phyloP scores from a whole-genome alignment of 2,888 invertebrate species.

The Cabera pusaria region DNA sequence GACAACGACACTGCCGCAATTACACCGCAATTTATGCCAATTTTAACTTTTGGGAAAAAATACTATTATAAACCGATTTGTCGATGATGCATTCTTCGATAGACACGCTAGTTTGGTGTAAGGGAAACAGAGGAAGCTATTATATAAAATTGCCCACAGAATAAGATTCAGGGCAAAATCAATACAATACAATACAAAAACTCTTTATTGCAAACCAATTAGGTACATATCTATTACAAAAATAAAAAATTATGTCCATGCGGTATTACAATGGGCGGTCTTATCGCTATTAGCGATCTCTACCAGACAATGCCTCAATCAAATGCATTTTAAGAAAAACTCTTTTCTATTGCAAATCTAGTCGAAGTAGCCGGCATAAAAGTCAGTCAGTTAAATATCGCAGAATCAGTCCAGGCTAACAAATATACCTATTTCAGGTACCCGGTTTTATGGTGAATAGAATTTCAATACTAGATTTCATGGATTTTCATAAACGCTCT shows the following conservation, averaged over 20 bases:
- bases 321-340: slow-evolving; percentile 31
- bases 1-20: slow-evolving; percentile 60
- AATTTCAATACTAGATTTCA: slow-evolving; percentile 15
- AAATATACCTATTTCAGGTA: too few species aligned
- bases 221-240: too few species aligned
- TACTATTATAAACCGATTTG: slow-evolving; percentile 78
- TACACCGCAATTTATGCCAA: slow-evolving; percentile 61
- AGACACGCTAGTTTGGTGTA: slow-evolving; percentile 46
- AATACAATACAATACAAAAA: too few species aligned
- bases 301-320: too few species aligned
- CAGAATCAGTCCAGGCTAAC: too few species aligned
- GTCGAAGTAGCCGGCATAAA: neutral
- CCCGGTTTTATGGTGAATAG: slow-evolving; percentile 5
- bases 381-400: slow-evolving; percentile 1
- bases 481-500: too few species aligned
- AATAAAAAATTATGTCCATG: too few species aligned
- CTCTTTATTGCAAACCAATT: too few species aligned
- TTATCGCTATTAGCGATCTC: too few species aligned
- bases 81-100: slow-evolving; percentile 55
- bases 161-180: slow-evolving; percentile 32
- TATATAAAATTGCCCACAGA: slow-evolving; percentile 43
- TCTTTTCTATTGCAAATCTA: slow-evolving; percentile 3
- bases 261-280: too few species aligned
- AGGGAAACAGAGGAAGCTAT: slow-evolving; percentile 49
- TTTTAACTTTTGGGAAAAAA: slow-evolving; percentile 59